A percentile compares a stretch with the other conserved stretches of the same genome.
phyloP scores from a whole-genome alignment of 2,888 invertebrate species.

The Heliconius aoede region DNA sequence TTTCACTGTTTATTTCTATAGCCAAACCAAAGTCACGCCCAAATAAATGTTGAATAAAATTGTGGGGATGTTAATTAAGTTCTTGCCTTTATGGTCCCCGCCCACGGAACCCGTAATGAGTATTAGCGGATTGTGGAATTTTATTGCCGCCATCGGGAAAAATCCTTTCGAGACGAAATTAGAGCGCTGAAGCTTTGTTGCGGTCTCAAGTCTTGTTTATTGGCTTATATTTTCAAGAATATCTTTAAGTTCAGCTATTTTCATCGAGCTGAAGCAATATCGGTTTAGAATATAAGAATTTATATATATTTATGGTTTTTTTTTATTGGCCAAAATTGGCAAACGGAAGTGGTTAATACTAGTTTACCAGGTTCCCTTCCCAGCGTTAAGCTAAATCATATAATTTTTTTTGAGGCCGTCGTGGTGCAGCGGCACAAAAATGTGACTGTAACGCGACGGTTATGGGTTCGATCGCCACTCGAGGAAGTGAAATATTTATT shows the following conservation, averaged over 20 bases:
- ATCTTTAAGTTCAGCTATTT: constrained; percentile 21
- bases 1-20: constrained; percentile 77
- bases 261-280: background rate
- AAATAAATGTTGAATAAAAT: constrained; percentile 72
- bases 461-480: too few relatives aligned
- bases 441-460: too few relatives aligned
- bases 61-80: constrained; percentile 74
- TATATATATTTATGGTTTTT: too few relatives aligned
- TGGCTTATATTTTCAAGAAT: constrained; percentile 24
- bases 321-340: too few relatives aligned
- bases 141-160: constrained; percentile 40
- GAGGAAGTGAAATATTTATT: too few relatives aligned
- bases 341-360: too few relatives aligned
- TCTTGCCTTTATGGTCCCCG: constrained; percentile 70
- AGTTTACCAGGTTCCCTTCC: too few relatives aligned
- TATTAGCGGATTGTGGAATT: constrained; percentile 52
- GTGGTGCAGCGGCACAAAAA: too few relatives aligned
- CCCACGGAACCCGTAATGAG: constrained; percentile 60
- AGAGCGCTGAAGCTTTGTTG: constrained; percentile 31
- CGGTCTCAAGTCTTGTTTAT: constrained; percentile 25
- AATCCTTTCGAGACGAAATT: constrained; percentile 35
- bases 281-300: too few relatives aligned
- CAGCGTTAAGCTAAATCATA: too few relatives aligned
- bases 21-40: constrained; percentile 71
- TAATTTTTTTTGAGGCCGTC: too few relatives aligned